Conservation (phyloP, 2,797 vertebrate genomes). For the Selene dorsalis region DNA sequence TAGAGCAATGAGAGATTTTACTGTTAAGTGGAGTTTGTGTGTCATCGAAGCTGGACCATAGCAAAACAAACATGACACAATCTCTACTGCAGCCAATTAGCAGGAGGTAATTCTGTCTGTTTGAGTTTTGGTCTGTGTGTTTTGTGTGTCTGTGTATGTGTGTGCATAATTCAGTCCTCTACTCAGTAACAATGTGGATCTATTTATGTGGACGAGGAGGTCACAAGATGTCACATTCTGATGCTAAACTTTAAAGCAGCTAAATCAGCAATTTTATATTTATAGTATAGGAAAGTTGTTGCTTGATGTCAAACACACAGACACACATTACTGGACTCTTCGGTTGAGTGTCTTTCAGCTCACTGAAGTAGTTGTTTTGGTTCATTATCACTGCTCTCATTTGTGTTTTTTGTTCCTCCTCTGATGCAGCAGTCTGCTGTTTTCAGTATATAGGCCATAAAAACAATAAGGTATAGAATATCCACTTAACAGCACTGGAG, state of each 20-base stretch:
- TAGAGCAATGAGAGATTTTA: constrained; percentile 30
- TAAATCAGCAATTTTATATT: background rate
- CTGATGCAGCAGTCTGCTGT: background rate
- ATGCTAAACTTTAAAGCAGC: constrained; percentile 2
- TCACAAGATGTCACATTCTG: background rate
- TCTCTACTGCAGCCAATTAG: constrained; percentile 61
- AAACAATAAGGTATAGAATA: background rate
- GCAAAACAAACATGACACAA: background rate
- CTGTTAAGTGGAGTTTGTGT: constrained; percentile 27
- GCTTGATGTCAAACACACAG: background rate
- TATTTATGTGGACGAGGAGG: constrained; percentile 1
- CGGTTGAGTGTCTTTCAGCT: constrained; percentile 5
- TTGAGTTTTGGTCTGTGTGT: constrained; percentile 4
- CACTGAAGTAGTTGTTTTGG: background rate
- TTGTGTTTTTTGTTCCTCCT: background rate
- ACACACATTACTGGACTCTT: background rate
- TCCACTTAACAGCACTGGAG: background rate
- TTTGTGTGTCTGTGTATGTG: background rate
- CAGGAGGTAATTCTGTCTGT: constrained; percentile 18
- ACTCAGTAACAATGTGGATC: constrained; percentile 13
- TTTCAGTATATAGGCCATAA: background rate
- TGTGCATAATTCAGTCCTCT: background rate
- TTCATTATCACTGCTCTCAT: background rate
- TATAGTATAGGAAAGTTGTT: background rate
- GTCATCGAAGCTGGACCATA: constrained; percentile 11